A percentile compares a stretch with the other conserved stretches of the same genome.
phyloP scores from a whole-genome alignment of 2,888 invertebrate species.

The Aspidiotus rigidus region DNA sequence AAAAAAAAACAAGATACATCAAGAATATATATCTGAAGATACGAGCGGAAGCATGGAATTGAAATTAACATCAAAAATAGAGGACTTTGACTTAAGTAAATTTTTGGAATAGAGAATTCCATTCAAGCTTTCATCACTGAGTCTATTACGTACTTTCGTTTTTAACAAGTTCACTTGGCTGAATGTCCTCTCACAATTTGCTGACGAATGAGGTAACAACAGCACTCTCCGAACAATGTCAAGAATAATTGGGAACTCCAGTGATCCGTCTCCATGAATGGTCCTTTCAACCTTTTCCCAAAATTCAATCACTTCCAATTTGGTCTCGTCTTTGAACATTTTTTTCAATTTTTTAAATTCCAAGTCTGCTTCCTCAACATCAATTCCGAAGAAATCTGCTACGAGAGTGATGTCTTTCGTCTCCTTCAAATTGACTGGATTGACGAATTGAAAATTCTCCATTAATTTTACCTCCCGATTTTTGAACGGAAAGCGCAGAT shows the following conservation, averaged over 20 bases:
- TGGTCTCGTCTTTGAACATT: not conserved
- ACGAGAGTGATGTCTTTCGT: constrained; percentile 1
- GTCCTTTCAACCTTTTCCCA: not conserved
- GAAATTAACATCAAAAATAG: too few species aligned
- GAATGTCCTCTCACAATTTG: not conserved
- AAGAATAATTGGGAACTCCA: not conserved
- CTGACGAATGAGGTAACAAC: constrained; percentile 10
- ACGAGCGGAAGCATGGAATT: too few species aligned
- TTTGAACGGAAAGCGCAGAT: constrained; percentile 18
- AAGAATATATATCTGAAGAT: too few species aligned
- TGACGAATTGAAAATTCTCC: not conserved
- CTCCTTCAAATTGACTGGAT: constrained; percentile 1
- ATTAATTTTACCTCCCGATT: not conserved
- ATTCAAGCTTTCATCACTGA: not conserved
- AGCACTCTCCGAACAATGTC: not conserved
- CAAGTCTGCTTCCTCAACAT: not conserved
- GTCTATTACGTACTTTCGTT: not conserved
- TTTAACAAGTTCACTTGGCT: not conserved
- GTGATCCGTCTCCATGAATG: not conserved
- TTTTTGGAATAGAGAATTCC: not conserved
- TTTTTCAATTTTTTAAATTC: constrained; percentile 1
- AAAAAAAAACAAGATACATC: too few species aligned
- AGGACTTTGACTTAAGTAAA: not conserved
- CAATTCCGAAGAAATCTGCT: constrained; percentile 1
- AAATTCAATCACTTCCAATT: not conserved